Conservation (phyloP, 2,797 vertebrate genomes). For the Microtus obscurus region DNA sequence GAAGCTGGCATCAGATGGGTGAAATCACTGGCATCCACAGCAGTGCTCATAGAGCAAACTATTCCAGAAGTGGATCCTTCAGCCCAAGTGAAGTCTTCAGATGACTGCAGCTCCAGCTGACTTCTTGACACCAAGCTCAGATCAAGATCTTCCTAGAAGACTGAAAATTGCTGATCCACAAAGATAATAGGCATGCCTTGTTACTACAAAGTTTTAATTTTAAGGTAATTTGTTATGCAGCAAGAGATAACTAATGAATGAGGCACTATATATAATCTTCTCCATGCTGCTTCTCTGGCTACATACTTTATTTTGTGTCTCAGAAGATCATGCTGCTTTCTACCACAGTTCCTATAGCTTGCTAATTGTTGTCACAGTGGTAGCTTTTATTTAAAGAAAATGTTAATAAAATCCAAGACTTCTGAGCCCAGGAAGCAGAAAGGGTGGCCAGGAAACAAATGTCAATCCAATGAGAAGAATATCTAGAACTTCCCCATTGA, state of each 20-base stretch:
- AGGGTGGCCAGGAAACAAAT: not conserved
- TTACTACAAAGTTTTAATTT: slow-evolving; percentile 55
- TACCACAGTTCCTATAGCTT: not conserved
- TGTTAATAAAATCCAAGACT: slow-evolving; percentile 68
- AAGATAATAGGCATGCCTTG: slow-evolving; percentile 46
- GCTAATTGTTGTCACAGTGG: not conserved
- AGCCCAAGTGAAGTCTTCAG: slow-evolving; percentile 47
- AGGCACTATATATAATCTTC: not conserved
- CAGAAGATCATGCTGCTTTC: not conserved
- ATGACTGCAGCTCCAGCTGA: slow-evolving; percentile 24
- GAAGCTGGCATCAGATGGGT: slow-evolving; percentile 11
- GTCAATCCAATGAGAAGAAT: slow-evolving; percentile 32
- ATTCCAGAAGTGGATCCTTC: slow-evolving; percentile 7
- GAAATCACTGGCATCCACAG: slow-evolving; percentile 33
- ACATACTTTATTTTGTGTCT: not conserved
- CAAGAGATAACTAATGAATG: slow-evolving; percentile 47
- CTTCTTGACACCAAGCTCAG: slow-evolving; percentile 6
- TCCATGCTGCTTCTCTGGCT: slow-evolving; percentile 3
- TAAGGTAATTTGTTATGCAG: slow-evolving; percentile 53
- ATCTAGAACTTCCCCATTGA: slow-evolving; percentile 39
- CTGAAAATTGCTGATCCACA: slow-evolving; percentile 46
- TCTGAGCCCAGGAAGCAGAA: not conserved
- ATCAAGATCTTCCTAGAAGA: slow-evolving; percentile 35
- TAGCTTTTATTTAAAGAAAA: slow-evolving; percentile 36
- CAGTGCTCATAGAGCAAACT: slow-evolving; percentile 30